Base-by-base conservation (phyloP, 2,113 vertebrate species). In the Aepyceros melampus region DNA sequence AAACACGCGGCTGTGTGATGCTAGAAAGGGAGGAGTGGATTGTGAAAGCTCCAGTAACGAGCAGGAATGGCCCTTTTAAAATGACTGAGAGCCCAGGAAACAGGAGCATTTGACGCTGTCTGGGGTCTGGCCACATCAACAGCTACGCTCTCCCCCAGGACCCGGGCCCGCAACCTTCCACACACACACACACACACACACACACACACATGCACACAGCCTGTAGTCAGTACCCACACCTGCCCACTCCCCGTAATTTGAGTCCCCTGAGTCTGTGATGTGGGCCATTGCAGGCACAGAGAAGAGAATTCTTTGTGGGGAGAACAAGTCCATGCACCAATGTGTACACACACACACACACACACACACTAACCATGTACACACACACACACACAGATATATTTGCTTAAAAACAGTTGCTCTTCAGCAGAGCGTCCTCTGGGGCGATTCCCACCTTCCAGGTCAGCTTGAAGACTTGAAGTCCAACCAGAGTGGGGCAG, bases 151-250 rank as follows among this genome's bases (percentile, higher is more conserved):
- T 40, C 17, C 53, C 27, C 3, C 1, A 17, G 55, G 3, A 43
- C 5, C 1, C 3, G 3, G 40, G 13, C 25, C 45, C 74, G 25
- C 74, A 78, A 29, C 27, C 74, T 21, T 71, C 0, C 64, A 71
- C 64, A 36, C 64, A 67, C 13, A 76, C 67, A 40, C 67, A 9
- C 19, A 67, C 0, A 2, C 64, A 40, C 71, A 13, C 40, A 43
- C 0, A 1, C 5, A 1, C 13, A 47, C 6, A 5, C n/a, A n/a
- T n/a, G n/a, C n/a, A n/a, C n/a, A n/a, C n/a, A 2, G 45, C 43
- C 58, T 67, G 12, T 2, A 4, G 5, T 47, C 17, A 21, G 40
- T 2, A 16, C 25, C 2, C 5, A 11, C 40, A 79, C 19, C 33
- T 14, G 25, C 14, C 25, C 3, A 3, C 3, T 0, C 25, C 23